phyloP scores from a whole-genome alignment of 2,888 invertebrate species.

The Drosophila subsilvestris region DNA sequence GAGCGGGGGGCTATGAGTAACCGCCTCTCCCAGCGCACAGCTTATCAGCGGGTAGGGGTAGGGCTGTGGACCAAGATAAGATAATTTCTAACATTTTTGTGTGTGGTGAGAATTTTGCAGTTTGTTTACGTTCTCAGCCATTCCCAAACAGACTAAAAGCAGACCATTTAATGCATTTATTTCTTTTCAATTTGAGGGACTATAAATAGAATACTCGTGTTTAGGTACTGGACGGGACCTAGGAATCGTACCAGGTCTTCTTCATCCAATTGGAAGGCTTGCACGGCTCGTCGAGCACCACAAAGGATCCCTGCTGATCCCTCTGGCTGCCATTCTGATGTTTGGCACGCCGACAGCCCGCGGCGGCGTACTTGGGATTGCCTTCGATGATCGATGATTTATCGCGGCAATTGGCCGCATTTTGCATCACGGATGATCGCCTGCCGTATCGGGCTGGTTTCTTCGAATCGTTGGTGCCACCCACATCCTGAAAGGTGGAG shows the following conservation, averaged over 20 bases:
- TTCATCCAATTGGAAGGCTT: conserved; percentile 83
- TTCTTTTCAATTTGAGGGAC: conserved; percentile 4
- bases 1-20: conserved; percentile 61
- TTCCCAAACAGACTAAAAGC: not conserved
- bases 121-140: conserved; percentile 60
- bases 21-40: conserved; percentile 31
- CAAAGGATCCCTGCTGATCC: conserved; percentile 73
- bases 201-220: conserved; percentile 27
- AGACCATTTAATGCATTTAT: not conserved
- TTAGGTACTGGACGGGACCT: conserved; percentile 40
- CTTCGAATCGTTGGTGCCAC: conserved; percentile 54
- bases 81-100: conserved; percentile 50
- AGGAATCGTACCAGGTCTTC: conserved; percentile 83
- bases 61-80: conserved; percentile 58
- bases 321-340: conserved; percentile 64
- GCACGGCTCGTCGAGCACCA: conserved; percentile 82
- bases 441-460: conserved; percentile 81
- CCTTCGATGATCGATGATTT: conserved; percentile 81
- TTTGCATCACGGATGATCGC: conserved; percentile 78
- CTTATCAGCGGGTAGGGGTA: conserved; percentile 53
- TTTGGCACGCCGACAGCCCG: conserved; percentile 62
- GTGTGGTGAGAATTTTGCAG: conserved; percentile 18
- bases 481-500: conserved; percentile 75
- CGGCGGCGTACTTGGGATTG: conserved; percentile 79
- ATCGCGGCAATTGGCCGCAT: conserved; percentile 77